These are phyloP conservation scores for Heliconius charithonia DNA, from an alignment of 2,888 invertebrate genomes.

Conservation along the genomic window DNA sequence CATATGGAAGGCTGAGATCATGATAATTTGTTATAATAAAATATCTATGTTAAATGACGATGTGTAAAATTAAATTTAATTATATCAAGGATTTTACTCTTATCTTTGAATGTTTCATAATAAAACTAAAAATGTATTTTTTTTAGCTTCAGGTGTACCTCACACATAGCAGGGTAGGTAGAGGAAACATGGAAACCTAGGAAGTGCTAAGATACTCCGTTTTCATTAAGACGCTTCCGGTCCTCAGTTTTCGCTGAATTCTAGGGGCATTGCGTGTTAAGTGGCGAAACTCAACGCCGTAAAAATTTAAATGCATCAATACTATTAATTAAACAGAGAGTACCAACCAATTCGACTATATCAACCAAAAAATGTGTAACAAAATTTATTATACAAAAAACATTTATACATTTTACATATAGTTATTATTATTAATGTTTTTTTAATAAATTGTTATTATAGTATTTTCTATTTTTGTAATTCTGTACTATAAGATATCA, in stretches of 20 bases:
- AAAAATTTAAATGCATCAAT: neutral
- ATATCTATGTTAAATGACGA: neutral
- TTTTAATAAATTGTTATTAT: neutral
- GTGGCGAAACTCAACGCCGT: neutral
- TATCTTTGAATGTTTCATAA: neutral
- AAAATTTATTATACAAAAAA: constrained; percentile 7
- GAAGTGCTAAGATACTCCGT: too few relatives aligned
- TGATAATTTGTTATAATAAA: neutral
- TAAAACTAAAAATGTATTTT: neutral
- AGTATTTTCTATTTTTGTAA: neutral
- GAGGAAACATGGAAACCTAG: too few relatives aligned
- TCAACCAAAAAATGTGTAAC: neutral
- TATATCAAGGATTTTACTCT: neutral
- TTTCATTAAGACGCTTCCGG: too few relatives aligned
- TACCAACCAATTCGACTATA: neutral
- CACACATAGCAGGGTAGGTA: too few relatives aligned
- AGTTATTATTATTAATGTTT: neutral
- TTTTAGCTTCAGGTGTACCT: too few relatives aligned
- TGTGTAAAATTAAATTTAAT: neutral
- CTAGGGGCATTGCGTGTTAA: too few relatives aligned
- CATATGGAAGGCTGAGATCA: neutral
- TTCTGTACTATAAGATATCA: neutral
- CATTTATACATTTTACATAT: neutral
- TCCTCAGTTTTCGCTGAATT: too few relatives aligned
- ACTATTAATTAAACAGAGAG: neutral